Conservation (phyloP, 1,140 invertebrate species). For the Lethrus apterus region DNA sequence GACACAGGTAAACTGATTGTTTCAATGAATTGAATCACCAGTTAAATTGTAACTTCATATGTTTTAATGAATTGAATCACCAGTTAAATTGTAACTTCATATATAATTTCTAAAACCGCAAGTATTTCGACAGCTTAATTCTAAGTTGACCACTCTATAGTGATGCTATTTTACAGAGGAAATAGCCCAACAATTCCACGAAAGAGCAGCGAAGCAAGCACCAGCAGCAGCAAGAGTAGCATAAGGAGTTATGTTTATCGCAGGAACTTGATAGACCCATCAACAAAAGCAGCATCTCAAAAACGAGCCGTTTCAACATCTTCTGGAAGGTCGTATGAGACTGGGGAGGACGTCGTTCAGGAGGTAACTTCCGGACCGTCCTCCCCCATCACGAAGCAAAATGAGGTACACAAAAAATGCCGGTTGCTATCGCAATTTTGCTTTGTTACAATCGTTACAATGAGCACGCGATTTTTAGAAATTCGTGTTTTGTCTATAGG, state of each 20-base stretch:
- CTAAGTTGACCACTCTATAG: neutral
- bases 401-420: no score
- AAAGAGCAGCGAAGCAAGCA: constrained; percentile 29
- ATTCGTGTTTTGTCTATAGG: no score
- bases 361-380: constrained; percentile 26
- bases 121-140: no score
- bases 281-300: constrained; percentile 1
- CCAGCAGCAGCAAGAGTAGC: constrained; percentile 22
- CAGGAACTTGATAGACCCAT: constrained; percentile 24
- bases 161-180: constrained; percentile 8
- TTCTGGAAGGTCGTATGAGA: constrained; percentile 30
- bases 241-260: constrained; percentile 26
- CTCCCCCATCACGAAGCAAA: constrained; percentile 25
- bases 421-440: no score
- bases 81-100: no score
- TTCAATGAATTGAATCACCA: no score
- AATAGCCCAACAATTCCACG: constrained; percentile 35
- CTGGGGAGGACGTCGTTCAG: constrained; percentile 37
- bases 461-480: no score
- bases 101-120: no score
- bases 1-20: no score
- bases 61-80: no score
- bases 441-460: no score
- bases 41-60: no score
- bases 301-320: constrained; percentile 15